These are phyloP conservation scores for Blennius ocellaris DNA, from an alignment of 2,113 vertebrate genomes.

Conservation along the genomic window DNA sequence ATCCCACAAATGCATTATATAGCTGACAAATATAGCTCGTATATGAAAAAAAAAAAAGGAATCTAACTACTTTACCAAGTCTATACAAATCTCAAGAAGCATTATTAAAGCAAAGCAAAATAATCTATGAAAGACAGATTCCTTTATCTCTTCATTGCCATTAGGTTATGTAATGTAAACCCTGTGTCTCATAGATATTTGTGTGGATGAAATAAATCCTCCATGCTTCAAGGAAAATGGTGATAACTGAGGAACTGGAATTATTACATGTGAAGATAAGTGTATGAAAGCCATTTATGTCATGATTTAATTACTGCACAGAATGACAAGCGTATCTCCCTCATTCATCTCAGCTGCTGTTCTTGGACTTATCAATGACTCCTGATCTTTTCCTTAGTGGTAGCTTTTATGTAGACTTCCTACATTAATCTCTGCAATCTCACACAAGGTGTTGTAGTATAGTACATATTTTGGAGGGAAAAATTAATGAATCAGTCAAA, in stretches of 20 bases:
- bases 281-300: background rate
- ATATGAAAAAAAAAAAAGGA: too few relatives aligned
- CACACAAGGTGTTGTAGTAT: background rate
- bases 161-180: too few relatives aligned
- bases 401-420: background rate
- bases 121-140: too few relatives aligned
- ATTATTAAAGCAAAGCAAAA: too few relatives aligned
- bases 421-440: background rate
- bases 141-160: too few relatives aligned
- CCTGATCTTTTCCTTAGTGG: background rate
- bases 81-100: too few relatives aligned
- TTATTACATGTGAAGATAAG: background rate
- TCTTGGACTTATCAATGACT: background rate
- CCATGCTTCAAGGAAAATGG: background rate
- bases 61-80: too few relatives aligned
- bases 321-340: background rate
- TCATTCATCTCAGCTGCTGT: background rate
- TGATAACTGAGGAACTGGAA: too few relatives aligned
- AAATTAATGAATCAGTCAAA: constrained; percentile 34
- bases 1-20: too few relatives aligned
- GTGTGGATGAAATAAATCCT: constrained; percentile 1
- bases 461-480: constrained; percentile 5
- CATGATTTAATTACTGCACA: background rate
- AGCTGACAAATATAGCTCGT: too few relatives aligned
- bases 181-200: background rate